phyloP scores from a whole-genome alignment of 2,797 vertebrate genomes.

The Rhinoraja longicauda region DNA sequence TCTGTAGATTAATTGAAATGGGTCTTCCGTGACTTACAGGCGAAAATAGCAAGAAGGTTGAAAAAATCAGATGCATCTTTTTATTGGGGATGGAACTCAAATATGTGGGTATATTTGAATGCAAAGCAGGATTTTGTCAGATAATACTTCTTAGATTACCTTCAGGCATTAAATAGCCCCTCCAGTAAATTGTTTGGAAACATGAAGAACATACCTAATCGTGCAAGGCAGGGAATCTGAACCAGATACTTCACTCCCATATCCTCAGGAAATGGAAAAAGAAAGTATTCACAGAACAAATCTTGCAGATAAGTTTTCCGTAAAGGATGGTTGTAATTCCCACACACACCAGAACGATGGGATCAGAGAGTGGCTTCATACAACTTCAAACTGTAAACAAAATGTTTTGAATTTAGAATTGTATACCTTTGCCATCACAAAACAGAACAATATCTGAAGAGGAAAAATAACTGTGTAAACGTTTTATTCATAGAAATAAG shows the following conservation, averaged over 20 bases:
- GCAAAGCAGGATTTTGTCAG: not conserved
- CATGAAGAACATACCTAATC: not conserved
- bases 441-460: not conserved
- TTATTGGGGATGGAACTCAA: not conserved
- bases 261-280: not conserved
- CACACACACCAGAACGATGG: not conserved
- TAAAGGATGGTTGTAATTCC: not conserved
- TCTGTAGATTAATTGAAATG: not conserved
- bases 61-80: not conserved
- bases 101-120: not conserved
- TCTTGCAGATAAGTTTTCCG: not conserved
- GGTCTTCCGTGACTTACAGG: not conserved
- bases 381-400: not conserved
- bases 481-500: not conserved
- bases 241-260: not conserved
- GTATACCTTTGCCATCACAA: not conserved
- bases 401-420: not conserved
- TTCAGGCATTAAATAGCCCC: not conserved
- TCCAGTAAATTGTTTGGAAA: not conserved
- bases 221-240: not conserved
- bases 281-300: not conserved
- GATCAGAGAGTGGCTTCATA: not conserved
- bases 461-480: not conserved
- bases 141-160: not conserved
- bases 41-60: not conserved